Conservation (phyloP, 2,888 invertebrate species). For the Amiota minor region DNA sequence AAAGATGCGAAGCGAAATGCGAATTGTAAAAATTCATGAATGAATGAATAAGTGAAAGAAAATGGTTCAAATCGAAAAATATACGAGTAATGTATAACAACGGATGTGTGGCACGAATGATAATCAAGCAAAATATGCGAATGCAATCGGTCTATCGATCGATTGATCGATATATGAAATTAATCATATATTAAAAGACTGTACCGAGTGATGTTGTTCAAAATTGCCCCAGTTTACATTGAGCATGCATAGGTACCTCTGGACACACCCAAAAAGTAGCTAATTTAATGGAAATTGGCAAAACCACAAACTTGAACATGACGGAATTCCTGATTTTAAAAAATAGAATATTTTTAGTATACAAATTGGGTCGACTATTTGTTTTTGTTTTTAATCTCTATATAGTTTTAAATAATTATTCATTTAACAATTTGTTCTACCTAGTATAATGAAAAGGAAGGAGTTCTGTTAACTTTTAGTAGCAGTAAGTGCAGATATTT, state of each 20-base stretch:
- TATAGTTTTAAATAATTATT: no score
- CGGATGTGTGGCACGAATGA: slow-evolving; percentile 13
- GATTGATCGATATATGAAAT: slow-evolving; percentile 1
- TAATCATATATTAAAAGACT: slow-evolving; percentile 16
- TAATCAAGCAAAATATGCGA: not conserved
- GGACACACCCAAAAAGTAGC: not conserved
- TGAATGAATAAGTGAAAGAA: slow-evolving; percentile 44
- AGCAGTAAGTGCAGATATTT: no score
- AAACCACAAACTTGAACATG: no score
- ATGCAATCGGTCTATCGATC: not conserved
- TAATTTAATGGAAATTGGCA: not conserved
- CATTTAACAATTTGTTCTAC: no score
- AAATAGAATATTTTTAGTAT: slow-evolving; percentile 56
- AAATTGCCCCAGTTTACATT: slow-evolving; percentile 64
- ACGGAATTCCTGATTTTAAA: not conserved
- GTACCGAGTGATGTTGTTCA: slow-evolving; percentile 44
- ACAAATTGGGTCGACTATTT: slow-evolving; percentile 56
- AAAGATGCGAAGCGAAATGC: slow-evolving; percentile 67
- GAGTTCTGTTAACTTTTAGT: no score
- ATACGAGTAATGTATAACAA: slow-evolving; percentile 17
- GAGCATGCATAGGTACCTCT: not conserved
- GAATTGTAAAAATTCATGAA: not conserved
- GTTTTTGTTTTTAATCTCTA: no score
- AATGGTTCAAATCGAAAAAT: not conserved
- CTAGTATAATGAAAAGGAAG: no score